These are phyloP conservation scores for Solen grandis DNA, from an alignment of 1,140 invertebrate genomes.

Conservation along the genomic window DNA sequence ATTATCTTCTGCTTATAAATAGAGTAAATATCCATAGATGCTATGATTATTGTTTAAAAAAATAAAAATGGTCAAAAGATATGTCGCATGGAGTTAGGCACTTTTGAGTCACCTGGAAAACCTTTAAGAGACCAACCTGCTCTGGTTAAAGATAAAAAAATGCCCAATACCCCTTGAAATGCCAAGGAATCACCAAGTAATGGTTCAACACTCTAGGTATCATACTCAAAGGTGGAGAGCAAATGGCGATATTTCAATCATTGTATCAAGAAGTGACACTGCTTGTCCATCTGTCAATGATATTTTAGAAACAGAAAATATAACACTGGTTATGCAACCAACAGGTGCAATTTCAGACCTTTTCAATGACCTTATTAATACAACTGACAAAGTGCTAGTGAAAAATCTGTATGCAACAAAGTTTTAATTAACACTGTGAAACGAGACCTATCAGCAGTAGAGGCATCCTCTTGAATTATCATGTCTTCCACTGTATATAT, in stretches of 20 bases:
- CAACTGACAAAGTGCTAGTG: not conserved
- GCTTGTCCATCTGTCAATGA: conserved; percentile 53
- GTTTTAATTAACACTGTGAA: conserved; percentile 55
- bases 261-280: conserved; percentile 58
- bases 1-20: conserved; percentile 43
- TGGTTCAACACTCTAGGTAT: conserved; percentile 51
- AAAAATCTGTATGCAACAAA: conserved; percentile 56
- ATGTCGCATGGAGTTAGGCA: conserved; percentile 50
- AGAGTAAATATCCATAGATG: conserved; percentile 56
- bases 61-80: not conserved
- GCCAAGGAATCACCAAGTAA: conserved; percentile 44
- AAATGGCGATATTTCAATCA: conserved; percentile 61
- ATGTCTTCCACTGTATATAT: conserved; percentile 50
- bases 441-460: conserved; percentile 47
- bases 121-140: not conserved
- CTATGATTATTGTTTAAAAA: conserved; percentile 53
- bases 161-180: too few species aligned
- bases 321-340: not conserved
- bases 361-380: not conserved
- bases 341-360: not conserved
- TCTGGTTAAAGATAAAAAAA: conserved; percentile 34
- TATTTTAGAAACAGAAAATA: not conserved
- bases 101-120: conserved; percentile 19
- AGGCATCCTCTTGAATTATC: conserved; percentile 55
- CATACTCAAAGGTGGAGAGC: conserved; percentile 57